Conservation (phyloP, 1,140 invertebrate species). For the Drosophila ogumai region DNA sequence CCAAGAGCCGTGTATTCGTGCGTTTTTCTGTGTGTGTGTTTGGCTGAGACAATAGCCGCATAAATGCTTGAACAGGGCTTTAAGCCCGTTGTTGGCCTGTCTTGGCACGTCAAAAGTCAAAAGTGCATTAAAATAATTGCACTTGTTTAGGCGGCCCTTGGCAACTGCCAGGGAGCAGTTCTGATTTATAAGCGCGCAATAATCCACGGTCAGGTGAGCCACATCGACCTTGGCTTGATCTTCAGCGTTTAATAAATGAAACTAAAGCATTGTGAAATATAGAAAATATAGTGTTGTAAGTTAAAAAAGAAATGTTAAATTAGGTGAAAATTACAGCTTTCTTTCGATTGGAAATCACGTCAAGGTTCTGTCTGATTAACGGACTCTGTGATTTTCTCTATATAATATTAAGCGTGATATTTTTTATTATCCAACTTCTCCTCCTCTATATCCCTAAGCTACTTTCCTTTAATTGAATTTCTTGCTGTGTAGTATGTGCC, state of each 20-base stretch:
- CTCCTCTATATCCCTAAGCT: neutral
- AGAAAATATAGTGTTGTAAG: neutral
- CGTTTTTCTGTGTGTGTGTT: slow-evolving; percentile 14
- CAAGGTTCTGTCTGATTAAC: too few relatives aligned
- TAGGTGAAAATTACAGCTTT: too few relatives aligned
- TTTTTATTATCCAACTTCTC: neutral
- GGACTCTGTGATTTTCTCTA: too few relatives aligned
- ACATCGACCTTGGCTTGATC: neutral
- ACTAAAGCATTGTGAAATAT: too few relatives aligned
- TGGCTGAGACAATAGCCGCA: slow-evolving; percentile 64
- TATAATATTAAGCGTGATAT: neutral
- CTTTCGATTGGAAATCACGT: too few relatives aligned
- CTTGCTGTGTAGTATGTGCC: slow-evolving; percentile 5
- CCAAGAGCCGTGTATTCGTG: slow-evolving; percentile 35
- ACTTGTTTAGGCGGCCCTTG: slow-evolving; percentile 66
- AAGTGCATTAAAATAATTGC: slow-evolving; percentile 85
- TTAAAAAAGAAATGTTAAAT: neutral
- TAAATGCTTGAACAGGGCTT: slow-evolving; percentile 70
- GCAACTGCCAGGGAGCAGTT: slow-evolving; percentile 41
- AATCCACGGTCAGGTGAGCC: slow-evolving; percentile 9
- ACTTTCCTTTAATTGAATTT: neutral
- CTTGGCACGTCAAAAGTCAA: slow-evolving; percentile 82
- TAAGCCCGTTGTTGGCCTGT: slow-evolving; percentile 51
- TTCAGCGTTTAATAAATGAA: neutral
- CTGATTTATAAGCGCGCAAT: slow-evolving; percentile 47